Base-by-base conservation (phyloP, 2,888 invertebrate species). In the Euplagia quadripunctaria region DNA sequence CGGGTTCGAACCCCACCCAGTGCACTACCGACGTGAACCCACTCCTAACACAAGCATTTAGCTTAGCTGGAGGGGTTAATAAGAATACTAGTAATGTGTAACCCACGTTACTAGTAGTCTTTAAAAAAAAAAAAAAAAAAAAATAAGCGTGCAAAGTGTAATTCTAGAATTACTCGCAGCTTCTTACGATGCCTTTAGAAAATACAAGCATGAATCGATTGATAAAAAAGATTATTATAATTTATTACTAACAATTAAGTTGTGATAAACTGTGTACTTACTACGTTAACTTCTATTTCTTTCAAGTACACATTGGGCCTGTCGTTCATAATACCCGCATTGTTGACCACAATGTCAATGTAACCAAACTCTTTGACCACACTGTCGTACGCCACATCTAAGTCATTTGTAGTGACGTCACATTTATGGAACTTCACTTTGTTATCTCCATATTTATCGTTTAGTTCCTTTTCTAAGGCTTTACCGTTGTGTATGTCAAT, bases 301-400 rank as follows among this genome's bases (percentile, higher is more conserved):
- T 92, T 94, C 70, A 91, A 80, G 79, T 90, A 94, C 1, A 83
- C 79, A 58, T 88, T 85, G 7, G 87, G 89, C 49, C 87, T 86
- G 70, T 95, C 94, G 52, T 94, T 94, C 90, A 94, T 89, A 11
- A 94, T 89, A 4, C 92, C 94, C 68, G 94, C 94, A 72, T 91
- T 91, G 77, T 94, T 94, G 12, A 94, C 82, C 0, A 94, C 92
- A 4, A 92, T 88, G 75, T 94, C 94, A 4, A 94, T 91, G 63
- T 91, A 90, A 3, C 87, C 91, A 65, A 86, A 85, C 58, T 89
- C 84, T 11, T 90, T 85, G 0, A 87, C 41, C 0, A 91, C 86
- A 55, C 75, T 82, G 5, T 92, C 89, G 64, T 87, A 93, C 0
- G 85, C 86, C 0, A 67, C 79, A 11, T 88, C 85, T 31, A 93